These are phyloP conservation scores for Gallinago undulata DNA, from an alignment of 2,113 vertebrate genomes.

Conservation along the genomic window DNA sequence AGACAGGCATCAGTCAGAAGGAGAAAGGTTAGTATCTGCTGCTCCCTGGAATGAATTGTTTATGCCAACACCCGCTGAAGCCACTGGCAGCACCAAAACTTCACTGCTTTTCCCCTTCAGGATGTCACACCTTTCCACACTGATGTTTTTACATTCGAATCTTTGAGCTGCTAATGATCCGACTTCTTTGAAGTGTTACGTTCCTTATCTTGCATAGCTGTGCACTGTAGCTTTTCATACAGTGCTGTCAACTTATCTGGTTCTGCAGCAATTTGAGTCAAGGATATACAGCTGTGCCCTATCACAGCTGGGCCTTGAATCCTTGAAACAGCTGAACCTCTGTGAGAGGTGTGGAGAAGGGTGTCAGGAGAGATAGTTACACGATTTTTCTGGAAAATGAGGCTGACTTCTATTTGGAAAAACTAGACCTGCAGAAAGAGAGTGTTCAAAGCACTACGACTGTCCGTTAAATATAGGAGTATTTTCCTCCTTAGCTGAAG, in stretches of 20 bases:
- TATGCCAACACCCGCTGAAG: not conserved
- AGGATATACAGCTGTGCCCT: not conserved
- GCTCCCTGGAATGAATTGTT: not conserved
- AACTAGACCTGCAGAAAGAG: not conserved
- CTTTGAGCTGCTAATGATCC: not conserved
- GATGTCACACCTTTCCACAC: not conserved
- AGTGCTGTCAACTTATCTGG: not conserved
- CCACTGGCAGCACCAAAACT: not conserved
- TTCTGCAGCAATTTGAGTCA: not conserved
- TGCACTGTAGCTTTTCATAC: not conserved
- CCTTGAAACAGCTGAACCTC: not conserved
- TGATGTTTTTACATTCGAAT: not conserved
- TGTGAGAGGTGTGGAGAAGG: not conserved
- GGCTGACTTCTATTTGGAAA: not conserved
- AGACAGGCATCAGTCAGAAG: not conserved
- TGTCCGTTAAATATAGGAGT: not conserved
- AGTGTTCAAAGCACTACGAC: not conserved
- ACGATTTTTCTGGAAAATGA: not conserved
- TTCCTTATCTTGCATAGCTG: not conserved
- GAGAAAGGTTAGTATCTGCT: not conserved
- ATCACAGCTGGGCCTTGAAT: not conserved
- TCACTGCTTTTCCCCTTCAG: not conserved
- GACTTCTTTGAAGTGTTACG: not conserved
- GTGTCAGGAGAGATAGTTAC: not conserved
- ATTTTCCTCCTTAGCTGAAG: not conserved